Base-by-base conservation (phyloP, 2,113 vertebrate genomes). In the Etheostoma spectabile region DNA sequence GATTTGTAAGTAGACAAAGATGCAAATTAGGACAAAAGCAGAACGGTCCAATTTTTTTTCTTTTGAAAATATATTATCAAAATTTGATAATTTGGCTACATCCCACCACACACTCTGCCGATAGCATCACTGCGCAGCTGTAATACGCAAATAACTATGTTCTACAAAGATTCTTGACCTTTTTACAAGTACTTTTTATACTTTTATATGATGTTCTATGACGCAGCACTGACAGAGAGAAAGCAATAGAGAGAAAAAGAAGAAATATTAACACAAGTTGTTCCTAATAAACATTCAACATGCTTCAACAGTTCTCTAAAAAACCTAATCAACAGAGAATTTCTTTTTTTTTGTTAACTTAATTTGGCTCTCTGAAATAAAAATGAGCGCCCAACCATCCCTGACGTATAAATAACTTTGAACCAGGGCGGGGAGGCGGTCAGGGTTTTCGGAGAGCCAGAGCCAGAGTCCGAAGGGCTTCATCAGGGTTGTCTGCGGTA, bases 201-300 rank as follows among this genome's bases (percentile, higher is more conserved):
- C 77, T 88, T 87, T 90, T 38, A 85, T 88, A 90, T 82, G 78
- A 84, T 89, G 84, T 88, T 91, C 90, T 90, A 93, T 93, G 83
- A 92, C 84, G 90, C 93, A 90, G 91, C 88, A 91, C 88, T 91
- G 91, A 93, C 86, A 93, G 88, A 93, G 52, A 89, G 64, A 88
- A 76, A 84, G 73, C 49, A 64, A 85, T n/a, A 83, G 79, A 90
- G 69, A 87, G 59, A 84, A 79, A 82, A 86, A 76, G 46, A 81
- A 80, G 66, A 70, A 85, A 94, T 77, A 89, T 69, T 66, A 92
- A 92, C 87, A 94, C 91, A 91, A 91, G 84, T 90, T 88, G 74
- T 87, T 91, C 84, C 91, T 94, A 94, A 89, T 91, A 90, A 93
- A 93, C 89, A 93, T 93, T 93, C 91, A 93, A 93, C 94, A 95